Percentiles rank a stretch among this genome's conserved stretches.
phyloP scores from a whole-genome alignment of 2,113 vertebrate genomes.

The Rhizomys pruinosus region DNA sequence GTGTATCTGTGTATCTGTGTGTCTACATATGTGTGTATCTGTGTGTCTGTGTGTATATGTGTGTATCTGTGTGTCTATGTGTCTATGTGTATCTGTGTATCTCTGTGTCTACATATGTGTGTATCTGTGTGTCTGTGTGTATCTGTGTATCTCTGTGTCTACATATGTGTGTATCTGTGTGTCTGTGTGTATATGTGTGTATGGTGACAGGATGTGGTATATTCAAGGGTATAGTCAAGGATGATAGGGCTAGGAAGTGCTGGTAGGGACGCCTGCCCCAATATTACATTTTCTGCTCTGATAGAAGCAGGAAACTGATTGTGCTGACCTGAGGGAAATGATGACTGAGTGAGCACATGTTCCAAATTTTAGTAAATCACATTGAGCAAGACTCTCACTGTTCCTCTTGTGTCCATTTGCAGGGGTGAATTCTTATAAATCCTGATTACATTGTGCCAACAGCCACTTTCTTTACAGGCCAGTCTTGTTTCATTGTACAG shows the following conservation, averaged over 20 bases:
- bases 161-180: background rate
- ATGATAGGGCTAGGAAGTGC: background rate
- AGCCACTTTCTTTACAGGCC: background rate
- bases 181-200: background rate
- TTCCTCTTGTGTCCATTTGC: background rate
- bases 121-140: no score
- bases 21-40: background rate
- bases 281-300: background rate
- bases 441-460: background rate
- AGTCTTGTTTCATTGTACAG: background rate
- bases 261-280: background rate
- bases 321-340: background rate
- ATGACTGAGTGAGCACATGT: background rate
- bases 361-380: background rate
- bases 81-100: background rate
- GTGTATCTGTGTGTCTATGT: background rate
- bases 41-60: background rate
- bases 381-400: background rate
- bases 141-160: no score
- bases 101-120: no score
- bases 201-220: background rate
- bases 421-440: background rate
- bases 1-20: no score
- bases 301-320: background rate
- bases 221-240: background rate